These are phyloP conservation scores for Cepphus grylle DNA, from an alignment of 2,113 vertebrate genomes.

Conservation along the genomic window DNA sequence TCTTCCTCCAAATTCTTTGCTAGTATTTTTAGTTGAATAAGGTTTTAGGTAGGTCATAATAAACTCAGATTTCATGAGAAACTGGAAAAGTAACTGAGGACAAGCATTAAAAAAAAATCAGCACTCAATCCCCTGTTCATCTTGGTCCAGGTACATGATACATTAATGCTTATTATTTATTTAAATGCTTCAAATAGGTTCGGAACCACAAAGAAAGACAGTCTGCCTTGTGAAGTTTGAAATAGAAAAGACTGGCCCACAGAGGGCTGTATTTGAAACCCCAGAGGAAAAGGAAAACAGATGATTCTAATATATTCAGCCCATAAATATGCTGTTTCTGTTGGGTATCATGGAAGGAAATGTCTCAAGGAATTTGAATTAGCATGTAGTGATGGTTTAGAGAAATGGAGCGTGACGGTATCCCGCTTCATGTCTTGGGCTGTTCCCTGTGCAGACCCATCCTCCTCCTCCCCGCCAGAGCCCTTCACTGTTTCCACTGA, in stretches of 20 bases:
- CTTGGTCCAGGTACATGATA: conserved; percentile 1
- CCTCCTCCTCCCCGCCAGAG: neutral
- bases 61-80: neutral
- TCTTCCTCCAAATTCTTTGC: neutral
- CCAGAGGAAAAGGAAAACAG: neutral
- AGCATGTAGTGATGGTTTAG: neutral
- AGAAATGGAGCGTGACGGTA: neutral
- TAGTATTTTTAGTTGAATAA: neutral
- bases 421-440: neutral
- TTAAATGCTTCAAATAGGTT: conserved; percentile 37
- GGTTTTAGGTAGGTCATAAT: neutral
- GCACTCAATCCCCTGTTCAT: neutral
- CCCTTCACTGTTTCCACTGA: neutral
- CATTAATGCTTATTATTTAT: conserved; percentile 53
- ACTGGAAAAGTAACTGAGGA: neutral
- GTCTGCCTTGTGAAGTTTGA: conserved; percentile 36
- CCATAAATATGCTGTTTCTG: neutral
- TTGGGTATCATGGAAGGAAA: neutral
- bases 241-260: neutral
- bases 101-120: neutral
- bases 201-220: conserved; percentile 39
- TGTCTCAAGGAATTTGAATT: conserved; percentile 8
- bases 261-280: conserved; percentile 18
- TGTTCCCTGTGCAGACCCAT: fast-evolving
- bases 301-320: neutral